These are phyloP conservation scores for Spilarctia lutea DNA, from an alignment of 2,888 invertebrate genomes.

Conservation along the genomic window DNA sequence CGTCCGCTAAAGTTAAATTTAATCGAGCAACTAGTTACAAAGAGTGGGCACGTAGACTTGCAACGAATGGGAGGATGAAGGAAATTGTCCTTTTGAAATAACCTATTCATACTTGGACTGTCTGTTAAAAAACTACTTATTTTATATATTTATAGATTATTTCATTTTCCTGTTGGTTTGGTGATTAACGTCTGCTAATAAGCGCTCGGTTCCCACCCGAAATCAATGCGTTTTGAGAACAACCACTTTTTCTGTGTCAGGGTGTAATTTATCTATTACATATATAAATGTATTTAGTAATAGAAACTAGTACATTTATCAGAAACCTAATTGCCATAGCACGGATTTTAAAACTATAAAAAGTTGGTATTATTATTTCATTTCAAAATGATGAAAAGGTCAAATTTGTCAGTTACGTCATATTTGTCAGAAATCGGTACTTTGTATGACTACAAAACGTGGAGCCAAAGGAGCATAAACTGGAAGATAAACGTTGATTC, in stretches of 20 bases:
- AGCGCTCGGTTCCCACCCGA: not conserved
- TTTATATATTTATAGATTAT: conserved; percentile 7
- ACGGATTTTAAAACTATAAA: no score
- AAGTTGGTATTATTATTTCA: no score
- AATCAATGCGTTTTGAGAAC: no score
- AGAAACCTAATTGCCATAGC: not conserved
- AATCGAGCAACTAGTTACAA: conserved; percentile 53
- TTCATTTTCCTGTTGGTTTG: not conserved
- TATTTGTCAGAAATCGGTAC: no score
- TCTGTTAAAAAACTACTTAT: conserved; percentile 38
- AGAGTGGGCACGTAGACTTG: conserved; percentile 48
- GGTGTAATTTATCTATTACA: not conserved
- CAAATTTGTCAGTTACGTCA: no score
- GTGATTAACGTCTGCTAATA: no score
- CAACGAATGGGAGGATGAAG: conserved; percentile 38
- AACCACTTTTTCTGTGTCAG: not conserved
- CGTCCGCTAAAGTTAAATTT: conserved; percentile 56
- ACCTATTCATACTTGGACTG: conserved; percentile 45
- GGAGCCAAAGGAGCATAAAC: no score
- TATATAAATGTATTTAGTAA: not conserved
- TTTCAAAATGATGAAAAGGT: no score
- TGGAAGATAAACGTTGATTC: no score
- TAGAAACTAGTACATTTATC: not conserved
- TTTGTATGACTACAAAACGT: no score
- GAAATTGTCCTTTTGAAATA: conserved; percentile 49